These are phyloP conservation scores for Oligia fasciuncula DNA, from an alignment of 2,888 invertebrate species.

Conservation along the genomic window DNA sequence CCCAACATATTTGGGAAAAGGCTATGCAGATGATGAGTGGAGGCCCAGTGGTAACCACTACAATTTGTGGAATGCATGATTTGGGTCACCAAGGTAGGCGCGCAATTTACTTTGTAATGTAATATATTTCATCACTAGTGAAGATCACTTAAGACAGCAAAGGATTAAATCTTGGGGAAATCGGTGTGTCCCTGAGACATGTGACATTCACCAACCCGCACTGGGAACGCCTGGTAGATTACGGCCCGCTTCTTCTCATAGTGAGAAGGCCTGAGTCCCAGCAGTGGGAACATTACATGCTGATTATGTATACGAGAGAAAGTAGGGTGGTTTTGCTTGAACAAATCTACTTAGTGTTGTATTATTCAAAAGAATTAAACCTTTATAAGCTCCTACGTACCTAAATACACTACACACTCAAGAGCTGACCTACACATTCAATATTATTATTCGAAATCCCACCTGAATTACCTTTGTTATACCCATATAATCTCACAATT, in stretches of 20 bases:
- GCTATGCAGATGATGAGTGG: too few relatives aligned
- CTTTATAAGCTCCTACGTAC: not conserved
- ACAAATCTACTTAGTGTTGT: not conserved
- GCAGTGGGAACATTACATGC: not conserved
- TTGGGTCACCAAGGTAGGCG: not conserved
- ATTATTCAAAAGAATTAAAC: not conserved
- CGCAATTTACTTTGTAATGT: not conserved
- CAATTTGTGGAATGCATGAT: too few relatives aligned
- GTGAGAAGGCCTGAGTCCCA: not conserved
- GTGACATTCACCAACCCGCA: not conserved
- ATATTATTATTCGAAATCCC: slow-evolving; percentile 60
- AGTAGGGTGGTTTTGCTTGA: not conserved
- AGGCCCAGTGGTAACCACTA: not conserved
- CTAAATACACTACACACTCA: not conserved
- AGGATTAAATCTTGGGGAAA: not conserved
- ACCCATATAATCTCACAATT: slow-evolving; percentile 59
- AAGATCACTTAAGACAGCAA: not conserved
- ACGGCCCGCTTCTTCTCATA: not conserved
- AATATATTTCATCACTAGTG: not conserved
- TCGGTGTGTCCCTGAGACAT: not conserved
- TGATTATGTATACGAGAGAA: not conserved
- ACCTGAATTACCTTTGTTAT: slow-evolving; percentile 52
- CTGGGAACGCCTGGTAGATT: not conserved
- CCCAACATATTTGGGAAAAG: too few relatives aligned
- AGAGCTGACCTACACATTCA: slow-evolving; percentile 40